phyloP scores from a whole-genome alignment of 2,113 vertebrate genomes.

The Prolemur simus region DNA sequence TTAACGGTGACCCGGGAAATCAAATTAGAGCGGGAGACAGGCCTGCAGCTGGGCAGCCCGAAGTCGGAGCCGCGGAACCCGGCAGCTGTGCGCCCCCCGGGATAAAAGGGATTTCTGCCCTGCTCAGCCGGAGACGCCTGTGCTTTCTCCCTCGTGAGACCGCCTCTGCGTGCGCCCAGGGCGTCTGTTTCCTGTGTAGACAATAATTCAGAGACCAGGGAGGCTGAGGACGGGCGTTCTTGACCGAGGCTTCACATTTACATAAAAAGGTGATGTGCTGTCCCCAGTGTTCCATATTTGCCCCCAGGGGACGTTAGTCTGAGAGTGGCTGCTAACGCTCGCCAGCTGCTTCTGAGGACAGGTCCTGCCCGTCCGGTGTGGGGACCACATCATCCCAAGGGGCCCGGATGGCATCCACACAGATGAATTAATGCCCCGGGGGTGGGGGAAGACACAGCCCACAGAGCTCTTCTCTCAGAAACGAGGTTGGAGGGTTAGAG shows the following conservation, averaged over 20 bases:
- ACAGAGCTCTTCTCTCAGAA: not conserved
- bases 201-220: not conserved
- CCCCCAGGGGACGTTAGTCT: constrained; percentile 23
- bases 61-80: accelerated
- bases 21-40: not conserved
- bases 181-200: not conserved
- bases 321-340: not conserved
- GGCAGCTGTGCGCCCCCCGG: not conserved
- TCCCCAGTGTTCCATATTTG: not conserved
- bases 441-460: not conserved
- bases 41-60: not conserved
- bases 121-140: accelerated
- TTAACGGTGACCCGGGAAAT: not conserved
- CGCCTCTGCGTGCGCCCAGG: not conserved
- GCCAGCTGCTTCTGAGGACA: constrained; percentile 54
- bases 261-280: not conserved
- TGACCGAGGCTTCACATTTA: not conserved
- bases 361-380: not conserved
- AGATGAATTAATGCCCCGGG: not conserved
- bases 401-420: not conserved
- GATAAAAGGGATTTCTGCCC: not conserved
- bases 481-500: not conserved
- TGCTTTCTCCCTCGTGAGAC: not conserved
- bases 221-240: not conserved
- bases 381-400: not conserved